Evolutionary conservation across 1,140 invertebrate species (phyloP), one percentile per base, ranked within the genome.

Genomic region (Littorina saxatilis): DNA sequence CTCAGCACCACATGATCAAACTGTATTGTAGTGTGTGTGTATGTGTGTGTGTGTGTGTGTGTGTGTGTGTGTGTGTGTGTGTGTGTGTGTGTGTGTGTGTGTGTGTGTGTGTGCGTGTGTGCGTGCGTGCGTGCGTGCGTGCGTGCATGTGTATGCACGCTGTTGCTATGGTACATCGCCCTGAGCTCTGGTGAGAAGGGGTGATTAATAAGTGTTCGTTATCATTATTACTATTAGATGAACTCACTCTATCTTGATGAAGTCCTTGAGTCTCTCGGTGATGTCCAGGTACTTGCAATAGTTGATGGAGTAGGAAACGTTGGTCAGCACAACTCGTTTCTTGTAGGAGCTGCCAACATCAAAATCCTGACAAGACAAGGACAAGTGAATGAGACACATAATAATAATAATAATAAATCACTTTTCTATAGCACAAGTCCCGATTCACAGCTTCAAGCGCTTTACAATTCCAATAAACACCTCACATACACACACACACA

Each of bases 281-380:
- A 92, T 88, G 74, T 90, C 90, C 15, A 90, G 73, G 17, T 90
- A 89, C 83, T 91, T 91, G 81, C 89, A 91, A 75, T 90, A 91
- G 82, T 93, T 93, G 1, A 92, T 89, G 32, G 88, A 89, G 80
- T 92, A 92, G 11, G 91, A 92, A 17, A 92, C 91, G 86, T 93
- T 93, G 72, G 92, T 93, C 58, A 93, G 80, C 0, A 86, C 87
- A 4, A 92, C 91, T 81, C 88, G 90, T 83, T 92, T 92, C 84
- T 91, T 91, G 86, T 93, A 92, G 1, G 85, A 86, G 73, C 89
- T 88, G 1, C 90, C 91, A n/a, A 93, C 89, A 80, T 90, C 90
- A 88, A 92, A 92, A 83, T 93, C 91, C 92, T 93, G 80, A 9
- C 88, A 84, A 37, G 40, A 76, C 50, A 43, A 32, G 40, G 17